Evolutionary conservation across 2,113 vertebrate species (phyloP).

Genomic region (Mormyrus lacerda): DNA sequence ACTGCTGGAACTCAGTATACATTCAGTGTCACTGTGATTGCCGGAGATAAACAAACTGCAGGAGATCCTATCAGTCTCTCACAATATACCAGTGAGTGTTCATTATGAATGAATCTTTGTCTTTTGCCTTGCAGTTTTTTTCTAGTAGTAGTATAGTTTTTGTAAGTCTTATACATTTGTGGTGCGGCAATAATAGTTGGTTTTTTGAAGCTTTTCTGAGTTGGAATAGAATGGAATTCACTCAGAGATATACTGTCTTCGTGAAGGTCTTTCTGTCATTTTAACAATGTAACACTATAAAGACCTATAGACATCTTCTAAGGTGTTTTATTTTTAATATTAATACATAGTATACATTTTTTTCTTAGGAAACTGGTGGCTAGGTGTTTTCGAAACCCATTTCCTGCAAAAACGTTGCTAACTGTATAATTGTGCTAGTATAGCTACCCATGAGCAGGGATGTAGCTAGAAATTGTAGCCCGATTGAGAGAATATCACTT

Average conservation of each 20-base stretch:
- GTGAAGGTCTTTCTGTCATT: background rate
- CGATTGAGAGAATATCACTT: too few species aligned
- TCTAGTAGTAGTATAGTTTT: background rate
- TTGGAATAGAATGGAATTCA: background rate
- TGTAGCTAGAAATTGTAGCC: too few species aligned
- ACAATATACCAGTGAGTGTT: slow-evolving; percentile 45
- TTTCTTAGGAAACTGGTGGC: too few species aligned
- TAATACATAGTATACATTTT: too few species aligned
- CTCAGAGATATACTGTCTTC: background rate
- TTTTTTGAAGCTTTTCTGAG: background rate
- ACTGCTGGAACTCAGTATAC: slow-evolving; percentile 37
- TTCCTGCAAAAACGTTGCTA: too few species aligned
- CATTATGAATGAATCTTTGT: too few species aligned
- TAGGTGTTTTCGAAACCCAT: too few species aligned
- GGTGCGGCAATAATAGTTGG: background rate
- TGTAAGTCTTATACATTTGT: fast-evolving
- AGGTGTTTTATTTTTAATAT: too few species aligned
- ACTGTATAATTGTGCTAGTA: too few species aligned
- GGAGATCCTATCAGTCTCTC: slow-evolving; percentile 16
- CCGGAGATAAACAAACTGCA: slow-evolving; percentile 6
- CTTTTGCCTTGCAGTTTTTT: too few species aligned
- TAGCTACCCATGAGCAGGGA: too few species aligned
- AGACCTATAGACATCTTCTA: background rate
- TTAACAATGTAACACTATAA: background rate
- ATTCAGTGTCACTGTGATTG: slow-evolving; percentile 42